Evolutionary conservation across 2,113 vertebrate species (phyloP).

Genomic region (Ivindomyrus marchei): DNA sequence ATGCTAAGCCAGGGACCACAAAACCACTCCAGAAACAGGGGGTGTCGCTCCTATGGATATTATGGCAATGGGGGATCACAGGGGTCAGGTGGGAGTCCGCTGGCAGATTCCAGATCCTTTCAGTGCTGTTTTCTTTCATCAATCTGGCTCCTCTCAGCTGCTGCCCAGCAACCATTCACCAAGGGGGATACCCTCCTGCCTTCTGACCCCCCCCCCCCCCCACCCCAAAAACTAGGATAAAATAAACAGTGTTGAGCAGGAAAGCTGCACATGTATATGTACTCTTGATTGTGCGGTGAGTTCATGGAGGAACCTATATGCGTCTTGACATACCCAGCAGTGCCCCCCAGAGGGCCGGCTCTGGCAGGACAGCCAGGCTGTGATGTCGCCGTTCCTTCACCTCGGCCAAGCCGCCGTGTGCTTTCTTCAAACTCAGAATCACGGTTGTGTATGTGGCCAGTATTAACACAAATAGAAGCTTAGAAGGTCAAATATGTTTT

Average conservation of each 20-base stretch:
- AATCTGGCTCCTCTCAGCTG: slow-evolving; percentile 49
- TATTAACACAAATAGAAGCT: not conserved
- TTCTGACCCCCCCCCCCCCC: not conserved
- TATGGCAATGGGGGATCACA: slow-evolving; percentile 20
- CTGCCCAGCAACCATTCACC: slow-evolving; percentile 45
- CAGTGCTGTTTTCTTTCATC: slow-evolving; percentile 48
- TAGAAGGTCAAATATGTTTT: not conserved
- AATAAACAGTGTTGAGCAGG: not conserved
- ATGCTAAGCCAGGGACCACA: not conserved
- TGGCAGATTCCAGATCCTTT: slow-evolving; percentile 44
- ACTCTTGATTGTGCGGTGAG: not conserved
- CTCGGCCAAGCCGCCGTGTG: not conserved
- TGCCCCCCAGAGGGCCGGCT: not conserved
- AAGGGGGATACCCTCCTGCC: slow-evolving; percentile 18
- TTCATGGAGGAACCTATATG: not conserved
- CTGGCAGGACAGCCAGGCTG: not conserved
- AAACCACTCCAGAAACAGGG: slow-evolving; percentile 38
- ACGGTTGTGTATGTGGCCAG: not conserved
- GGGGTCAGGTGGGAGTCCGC: slow-evolving; percentile 26
- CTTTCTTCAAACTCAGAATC: not conserved
- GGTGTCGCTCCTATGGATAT: slow-evolving; percentile 50
- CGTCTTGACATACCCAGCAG: not conserved
- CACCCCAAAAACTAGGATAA: not conserved
- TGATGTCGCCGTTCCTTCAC: not conserved
- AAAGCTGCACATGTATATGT: not conserved